phyloP scores from a whole-genome alignment of 1,140 invertebrate species.

The Maconellicoccus hirsutus region DNA sequence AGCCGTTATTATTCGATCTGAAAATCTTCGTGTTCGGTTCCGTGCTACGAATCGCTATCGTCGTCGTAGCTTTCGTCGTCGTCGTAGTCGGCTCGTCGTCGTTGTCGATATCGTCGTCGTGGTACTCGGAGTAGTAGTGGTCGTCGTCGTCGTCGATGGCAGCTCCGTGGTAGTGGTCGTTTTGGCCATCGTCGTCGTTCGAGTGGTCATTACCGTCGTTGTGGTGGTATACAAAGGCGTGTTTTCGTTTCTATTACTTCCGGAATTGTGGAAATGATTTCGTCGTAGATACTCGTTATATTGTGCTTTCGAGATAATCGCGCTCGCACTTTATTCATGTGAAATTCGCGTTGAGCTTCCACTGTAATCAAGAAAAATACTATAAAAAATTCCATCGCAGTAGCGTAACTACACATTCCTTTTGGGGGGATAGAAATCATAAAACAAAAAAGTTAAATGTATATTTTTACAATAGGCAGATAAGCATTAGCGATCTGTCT shows the following conservation, averaged over 20 bases:
- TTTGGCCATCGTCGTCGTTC: constrained; percentile 29
- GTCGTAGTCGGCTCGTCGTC: no score
- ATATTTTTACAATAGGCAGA: no score
- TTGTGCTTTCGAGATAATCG: background rate
- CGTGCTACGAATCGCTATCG: constrained; percentile 36
- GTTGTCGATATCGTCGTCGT: constrained; percentile 41
- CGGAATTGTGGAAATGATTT: constrained; percentile 18
- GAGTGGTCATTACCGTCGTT: constrained; percentile 33
- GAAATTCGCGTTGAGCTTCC: constrained; percentile 77
- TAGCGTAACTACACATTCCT: no score
- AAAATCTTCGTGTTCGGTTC: constrained; percentile 2
- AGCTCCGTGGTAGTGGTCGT: constrained; percentile 30
- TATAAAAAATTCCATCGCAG: no score
- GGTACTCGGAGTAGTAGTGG: constrained; percentile 32
- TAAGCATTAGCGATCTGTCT: no score
- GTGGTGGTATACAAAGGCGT: constrained; percentile 36
- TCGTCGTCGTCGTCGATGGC: constrained; percentile 29
- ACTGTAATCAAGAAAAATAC: constrained; percentile 49
- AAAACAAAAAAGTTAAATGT: no score
- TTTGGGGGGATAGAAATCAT: no score
- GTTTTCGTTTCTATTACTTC: background rate
- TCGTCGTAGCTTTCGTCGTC: constrained; percentile 39
- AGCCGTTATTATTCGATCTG: background rate
- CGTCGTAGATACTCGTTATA: constrained; percentile 35
- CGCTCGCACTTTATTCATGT: constrained; percentile 49